Evolutionary conservation across 2,888 invertebrate genomes (phyloP).

Genomic region (Cataglyphis cursor): DNA sequence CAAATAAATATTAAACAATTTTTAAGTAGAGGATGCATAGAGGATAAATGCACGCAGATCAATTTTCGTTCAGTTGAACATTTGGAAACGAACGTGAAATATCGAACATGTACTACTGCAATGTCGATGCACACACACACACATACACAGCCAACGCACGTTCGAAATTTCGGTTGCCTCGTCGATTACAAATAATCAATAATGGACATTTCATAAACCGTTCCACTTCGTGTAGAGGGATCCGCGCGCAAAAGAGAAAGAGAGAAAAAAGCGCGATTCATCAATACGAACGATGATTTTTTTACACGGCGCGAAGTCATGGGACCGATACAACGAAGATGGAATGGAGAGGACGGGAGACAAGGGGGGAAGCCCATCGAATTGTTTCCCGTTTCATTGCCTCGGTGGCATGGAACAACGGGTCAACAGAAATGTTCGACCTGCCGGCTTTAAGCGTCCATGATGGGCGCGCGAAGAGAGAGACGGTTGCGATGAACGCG

Average conservation of each 20-base stretch:
- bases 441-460: constrained; percentile 51
- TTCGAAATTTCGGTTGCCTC: constrained; percentile 38
- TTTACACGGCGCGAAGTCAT: constrained; percentile 58
- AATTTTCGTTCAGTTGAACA: constrained; percentile 23
- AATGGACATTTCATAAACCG: constrained; percentile 43
- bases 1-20: neutral
- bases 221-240: constrained; percentile 19
- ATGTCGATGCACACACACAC: neutral
- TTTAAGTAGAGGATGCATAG: neutral
- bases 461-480: constrained; percentile 41
- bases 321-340: constrained; percentile 10
- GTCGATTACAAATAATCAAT: constrained; percentile 49
- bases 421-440: constrained; percentile 56
- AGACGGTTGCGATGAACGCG: neutral
- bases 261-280: constrained; percentile 42
- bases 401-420: constrained; percentile 61
- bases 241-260: constrained; percentile 1
- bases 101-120: neutral
- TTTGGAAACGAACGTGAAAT: constrained; percentile 14
- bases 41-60: constrained; percentile 6
- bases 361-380: constrained; percentile 56
- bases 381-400: constrained; percentile 76
- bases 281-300: constrained; percentile 56
- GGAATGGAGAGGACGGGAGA: neutral
- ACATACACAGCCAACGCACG: neutral